Evolutionary conservation across 2,888 invertebrate species (phyloP).

Genomic region (Muschampia plurimacula): DNA sequence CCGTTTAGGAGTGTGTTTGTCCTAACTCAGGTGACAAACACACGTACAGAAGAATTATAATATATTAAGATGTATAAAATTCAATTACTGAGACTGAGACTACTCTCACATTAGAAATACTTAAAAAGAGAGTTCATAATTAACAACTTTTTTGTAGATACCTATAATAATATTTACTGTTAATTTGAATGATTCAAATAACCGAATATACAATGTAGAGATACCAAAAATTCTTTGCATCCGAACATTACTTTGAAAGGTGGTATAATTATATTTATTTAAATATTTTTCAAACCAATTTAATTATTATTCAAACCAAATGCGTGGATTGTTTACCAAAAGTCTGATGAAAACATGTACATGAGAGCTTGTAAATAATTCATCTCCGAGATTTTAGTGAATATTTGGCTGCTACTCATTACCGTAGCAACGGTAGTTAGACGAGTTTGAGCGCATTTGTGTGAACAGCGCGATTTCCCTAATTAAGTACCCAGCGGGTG

Average conservation of each 20-base stretch:
- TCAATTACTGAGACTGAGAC: too few species aligned
- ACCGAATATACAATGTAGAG: too few species aligned
- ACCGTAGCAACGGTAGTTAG: conserved; percentile 55
- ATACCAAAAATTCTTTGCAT: too few species aligned
- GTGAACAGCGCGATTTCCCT: conserved; percentile 75
- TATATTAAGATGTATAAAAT: too few species aligned
- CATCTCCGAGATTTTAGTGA: conserved; percentile 20
- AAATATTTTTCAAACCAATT: not conserved
- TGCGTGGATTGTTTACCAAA: not conserved
- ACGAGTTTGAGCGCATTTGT: conserved; percentile 59
- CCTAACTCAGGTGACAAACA: too few species aligned
- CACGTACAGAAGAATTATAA: too few species aligned
- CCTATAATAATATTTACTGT: too few species aligned
- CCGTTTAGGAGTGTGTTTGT: too few species aligned
- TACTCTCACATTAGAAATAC: too few species aligned
- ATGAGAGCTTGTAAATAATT: conserved; percentile 17
- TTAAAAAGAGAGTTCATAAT: too few species aligned
- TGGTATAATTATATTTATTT: not conserved
- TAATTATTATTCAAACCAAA: not conserved
- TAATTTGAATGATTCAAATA: too few species aligned
- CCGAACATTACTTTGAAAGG: not conserved
- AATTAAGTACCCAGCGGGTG: conserved; percentile 72
- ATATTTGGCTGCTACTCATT: conserved; percentile 41
- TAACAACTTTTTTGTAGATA: too few species aligned
- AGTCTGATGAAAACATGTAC: not conserved